phyloP scores from a whole-genome alignment of 2,113 vertebrate species.

The Lontra canadensis region DNA sequence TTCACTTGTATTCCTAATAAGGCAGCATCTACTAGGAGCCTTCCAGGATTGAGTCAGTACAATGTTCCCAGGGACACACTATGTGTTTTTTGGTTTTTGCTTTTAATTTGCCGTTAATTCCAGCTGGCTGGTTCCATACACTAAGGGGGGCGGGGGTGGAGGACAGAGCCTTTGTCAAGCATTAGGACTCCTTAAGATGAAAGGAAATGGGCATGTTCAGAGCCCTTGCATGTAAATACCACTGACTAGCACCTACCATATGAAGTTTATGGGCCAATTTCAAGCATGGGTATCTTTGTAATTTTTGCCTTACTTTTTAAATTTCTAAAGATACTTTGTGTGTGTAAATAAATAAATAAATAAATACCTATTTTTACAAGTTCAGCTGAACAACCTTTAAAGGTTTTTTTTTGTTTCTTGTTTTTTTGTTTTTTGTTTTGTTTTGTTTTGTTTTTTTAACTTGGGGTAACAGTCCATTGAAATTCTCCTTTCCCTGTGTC shows the following conservation, averaged over 20 bases:
- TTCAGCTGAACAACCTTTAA: neutral
- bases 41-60: neutral
- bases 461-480: neutral
- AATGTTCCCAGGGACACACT: neutral
- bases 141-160: neutral
- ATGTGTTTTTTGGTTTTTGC: neutral
- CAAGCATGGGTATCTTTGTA: neutral
- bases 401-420: neutral
- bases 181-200: neutral
- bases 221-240: neutral
- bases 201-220: neutral
- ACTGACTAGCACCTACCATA: neutral
- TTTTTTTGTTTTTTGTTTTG: neutral
- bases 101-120: conserved; percentile 36
- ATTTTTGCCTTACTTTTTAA: neutral
- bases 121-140: neutral
- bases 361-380: neutral
- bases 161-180: neutral
- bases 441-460: neutral
- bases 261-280: neutral
- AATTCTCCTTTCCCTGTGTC: neutral
- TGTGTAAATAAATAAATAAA: neutral
- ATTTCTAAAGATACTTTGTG: neutral
- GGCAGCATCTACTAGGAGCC: neutral
- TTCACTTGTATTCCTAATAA: conserved; percentile 60